Base-by-base conservation (phyloP, 2,797 vertebrate genomes). In the Cercopithecus neglectus region DNA sequence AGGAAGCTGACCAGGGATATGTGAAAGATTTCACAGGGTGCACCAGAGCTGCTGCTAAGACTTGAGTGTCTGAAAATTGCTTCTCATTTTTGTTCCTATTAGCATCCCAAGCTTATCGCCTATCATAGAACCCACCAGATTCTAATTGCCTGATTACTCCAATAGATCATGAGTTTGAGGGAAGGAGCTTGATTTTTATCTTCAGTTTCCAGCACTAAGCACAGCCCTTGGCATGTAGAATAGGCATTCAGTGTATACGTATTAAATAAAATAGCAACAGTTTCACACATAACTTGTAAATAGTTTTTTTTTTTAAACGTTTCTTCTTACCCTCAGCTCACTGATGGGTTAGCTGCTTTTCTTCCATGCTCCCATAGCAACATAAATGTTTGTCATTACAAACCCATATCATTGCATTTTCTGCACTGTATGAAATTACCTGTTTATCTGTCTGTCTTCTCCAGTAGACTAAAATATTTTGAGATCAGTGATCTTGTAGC, bases 401-500 rank as follows among this genome's bases (percentile, higher is more conserved):
- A 82, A 87, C 3, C 46, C 17, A 7, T 14, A 92, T 36, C 33
- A 83, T 24, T 86, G n/a, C 36, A 81, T 90, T 86, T 95, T 57
- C 50, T 89, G 13, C 59, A 82, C 0, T 95, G 26, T 21, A 86
- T 0, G n/a, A 92, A 67, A 87, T 1, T 92, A 24, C 53, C 48
- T 28, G 11, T 74, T 74, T 89, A 13, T 19, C 39, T 19, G n/a
- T 74, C 12, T 93, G 26, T 57, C 22, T 90, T 95, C 87, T 4
- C 26, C 36, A 97, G 78, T 13, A 84, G 39, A 94, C 22, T 82
- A 53, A 92, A 94, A 70, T 91, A 24, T 72, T 91, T 70, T 84
- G 61, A 84, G 28, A 92, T 50, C n/a, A 92, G 53, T 79, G 53
- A 82, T 17, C 30, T 59, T 48, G 12, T 67, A 82, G 70, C 5